Evolutionary conservation across 2,888 invertebrate species (phyloP), one percentile per base, ranked within the genome.

Genomic region (Thereva unica): DNA sequence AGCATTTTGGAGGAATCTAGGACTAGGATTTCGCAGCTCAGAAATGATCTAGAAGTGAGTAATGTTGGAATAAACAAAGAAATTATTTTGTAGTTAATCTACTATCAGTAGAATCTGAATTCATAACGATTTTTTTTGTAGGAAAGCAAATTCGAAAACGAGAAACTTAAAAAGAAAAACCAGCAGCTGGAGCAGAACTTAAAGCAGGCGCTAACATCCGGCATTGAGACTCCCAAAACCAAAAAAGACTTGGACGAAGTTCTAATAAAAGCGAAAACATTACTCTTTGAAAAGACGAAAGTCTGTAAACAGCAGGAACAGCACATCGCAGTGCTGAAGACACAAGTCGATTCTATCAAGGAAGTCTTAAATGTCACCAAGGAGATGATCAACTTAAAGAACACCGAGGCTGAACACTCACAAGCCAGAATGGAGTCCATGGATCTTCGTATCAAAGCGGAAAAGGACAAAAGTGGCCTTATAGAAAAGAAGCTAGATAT

Each of bases 311-410:
- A 90, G 76, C 90, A 92, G 75, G 92, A 92, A 76, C 83, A 89
- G 71, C 91, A 92, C 78, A 90, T 92, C 64, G 85, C 85, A 68
- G 91, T 91, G 0, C 78, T 90, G 55, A 85, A 82, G 38, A 85
- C 85, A 5, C 91, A 93, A 78, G 89, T 91, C 5, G 83, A 85
- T 49, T 90, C 92, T 1, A 82, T 92, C 41, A 92, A 91, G 76
- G 92, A 93, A 75, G 92, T 93, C 52, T 86, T 91, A n/a, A 80
- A 84, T 7, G 91, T 93, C 68, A 92, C 92, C 2, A 92, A 91
- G 77, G 91, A 92, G 73, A 82, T 93, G 75, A 78, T 93, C 34
- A 88, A 89, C 74, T 89, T 93, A 54, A 86, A 92, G 70, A 92
- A 89, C 75, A 83, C 88, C 65, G 93, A 93, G 82, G 87, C 90